Conservation (phyloP, 2,888 invertebrate species). For the Baccha elongata region DNA sequence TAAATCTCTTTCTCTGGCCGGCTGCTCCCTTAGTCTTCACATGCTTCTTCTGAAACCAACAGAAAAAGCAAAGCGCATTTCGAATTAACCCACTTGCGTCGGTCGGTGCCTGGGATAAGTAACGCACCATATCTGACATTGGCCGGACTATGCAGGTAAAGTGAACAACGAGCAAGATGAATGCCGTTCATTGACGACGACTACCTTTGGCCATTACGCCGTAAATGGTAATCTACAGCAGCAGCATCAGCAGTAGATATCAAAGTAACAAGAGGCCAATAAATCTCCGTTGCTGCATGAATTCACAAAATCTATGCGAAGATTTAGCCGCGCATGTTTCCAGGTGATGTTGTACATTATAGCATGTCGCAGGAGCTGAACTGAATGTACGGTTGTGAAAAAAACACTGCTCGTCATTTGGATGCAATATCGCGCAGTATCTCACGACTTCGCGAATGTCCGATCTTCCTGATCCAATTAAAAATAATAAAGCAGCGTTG, state of each 20-base stretch:
- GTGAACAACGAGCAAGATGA: conserved; percentile 53
- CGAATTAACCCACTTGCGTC: conserved; percentile 70
- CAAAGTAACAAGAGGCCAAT: conserved; percentile 61
- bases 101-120: conserved; percentile 59
- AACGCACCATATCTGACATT: conserved; percentile 73
- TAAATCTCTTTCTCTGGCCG: conserved; percentile 61
- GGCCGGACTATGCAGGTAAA: conserved; percentile 44
- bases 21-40: conserved; percentile 18
- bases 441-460: conserved; percentile 51
- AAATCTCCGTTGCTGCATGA: conserved; percentile 60
- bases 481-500: conserved; percentile 70
- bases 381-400: neutral
- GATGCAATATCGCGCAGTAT: conserved; percentile 50
- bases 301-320: conserved; percentile 66
- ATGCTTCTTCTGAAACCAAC: neutral
- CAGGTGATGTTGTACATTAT: conserved; percentile 40
- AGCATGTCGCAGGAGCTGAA: conserved; percentile 33
- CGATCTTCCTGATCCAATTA: conserved; percentile 70
- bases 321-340: conserved; percentile 59
- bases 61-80: conserved; percentile 59
- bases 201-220: conserved; percentile 68
- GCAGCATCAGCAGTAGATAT: conserved; percentile 33
- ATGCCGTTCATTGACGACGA: conserved; percentile 62
- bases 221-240: conserved; percentile 68
- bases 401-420: conserved; percentile 50